Base-by-base conservation (phyloP, 2,113 vertebrate genomes). In the Alouatta palliata region DNA sequence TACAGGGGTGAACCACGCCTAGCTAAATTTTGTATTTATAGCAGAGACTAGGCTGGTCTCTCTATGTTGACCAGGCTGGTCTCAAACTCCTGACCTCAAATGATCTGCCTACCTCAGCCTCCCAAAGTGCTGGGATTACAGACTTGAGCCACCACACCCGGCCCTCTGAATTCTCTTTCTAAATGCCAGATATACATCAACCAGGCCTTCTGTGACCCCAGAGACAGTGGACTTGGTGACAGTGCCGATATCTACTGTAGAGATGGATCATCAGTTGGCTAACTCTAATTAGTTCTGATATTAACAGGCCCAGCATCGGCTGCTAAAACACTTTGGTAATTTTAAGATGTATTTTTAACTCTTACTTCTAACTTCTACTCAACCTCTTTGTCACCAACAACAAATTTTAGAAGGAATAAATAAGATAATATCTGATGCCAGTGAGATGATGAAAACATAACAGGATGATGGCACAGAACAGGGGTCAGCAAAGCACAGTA, bases 281-380 rank as follows among this genome's bases (percentile, higher is more conserved):
- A 73, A 75, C n/a, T 95, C 66, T 14, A 56, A 80, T 90, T 93
- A 73, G 27, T 81, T 83, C 89, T 93, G 70, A 84, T 76, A 58
- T 87, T 37, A 76, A 27, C 58, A 90, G 47, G 35, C 20, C 75
- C 68, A 52, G 10, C 14, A 9, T 8, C 40, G n/a, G 35, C 37
- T 47, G 25, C 76, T 88, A 77, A 97, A 91, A 81, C n/a, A 77
- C 71, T 70, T 1, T 30, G 56, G 87, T 56, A 85, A 45, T 76
- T 95, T 93, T 45, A 12, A 91, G n/a, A 52, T 71, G 82, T 77
- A 56, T 66, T 87, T 68, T 94, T 90, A 89, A 93, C 27, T 90
- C 76, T 93, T 43, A n/a, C 3, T 90, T 43, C 54, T 64, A 79
- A 90, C 45, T 85, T 95, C 30, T 76, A 35, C 58, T 82, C 91